Percentiles rank a stretch among this genome's conserved stretches.
Evolutionary conservation across 2,888 invertebrate genomes (phyloP).

Genomic region (Epistrophe eligans): DNA sequence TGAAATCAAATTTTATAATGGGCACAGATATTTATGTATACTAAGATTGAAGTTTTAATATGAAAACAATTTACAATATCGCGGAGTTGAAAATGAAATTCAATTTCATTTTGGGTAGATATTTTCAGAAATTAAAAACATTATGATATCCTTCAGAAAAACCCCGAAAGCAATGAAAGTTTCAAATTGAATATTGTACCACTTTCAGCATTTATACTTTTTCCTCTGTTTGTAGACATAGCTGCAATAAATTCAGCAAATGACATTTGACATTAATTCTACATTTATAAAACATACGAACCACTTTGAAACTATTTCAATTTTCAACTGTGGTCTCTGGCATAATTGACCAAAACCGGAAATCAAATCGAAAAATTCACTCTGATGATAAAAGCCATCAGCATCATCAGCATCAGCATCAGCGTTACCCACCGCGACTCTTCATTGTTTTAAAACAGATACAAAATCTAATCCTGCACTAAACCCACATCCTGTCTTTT

Average conservation of each 20-base stretch:
- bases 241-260: neutral
- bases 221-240: neutral
- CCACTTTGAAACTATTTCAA: constrained; percentile 8
- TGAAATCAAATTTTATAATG: too few species aligned
- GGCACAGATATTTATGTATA: too few species aligned
- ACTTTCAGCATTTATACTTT: neutral
- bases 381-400: neutral
- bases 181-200: neutral
- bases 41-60: too few species aligned
- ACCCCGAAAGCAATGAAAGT: too few species aligned
- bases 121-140: too few species aligned
- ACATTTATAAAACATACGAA: neutral
- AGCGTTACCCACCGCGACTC: neutral
- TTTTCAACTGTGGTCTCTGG: constrained; percentile 1
- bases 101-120: too few species aligned
- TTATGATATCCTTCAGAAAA: too few species aligned
- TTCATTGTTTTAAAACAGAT: constrained; percentile 2
- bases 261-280: neutral
- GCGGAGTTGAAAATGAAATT: too few species aligned
- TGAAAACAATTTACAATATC: too few species aligned
- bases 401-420: neutral
- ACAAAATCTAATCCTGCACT: constrained; percentile 1
- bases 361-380: constrained; percentile 24
- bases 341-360: neutral
- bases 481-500: neutral